These are phyloP conservation scores for Lasioglossum marginatum DNA, from an alignment of 2,888 invertebrate species.

Conservation along the genomic window DNA sequence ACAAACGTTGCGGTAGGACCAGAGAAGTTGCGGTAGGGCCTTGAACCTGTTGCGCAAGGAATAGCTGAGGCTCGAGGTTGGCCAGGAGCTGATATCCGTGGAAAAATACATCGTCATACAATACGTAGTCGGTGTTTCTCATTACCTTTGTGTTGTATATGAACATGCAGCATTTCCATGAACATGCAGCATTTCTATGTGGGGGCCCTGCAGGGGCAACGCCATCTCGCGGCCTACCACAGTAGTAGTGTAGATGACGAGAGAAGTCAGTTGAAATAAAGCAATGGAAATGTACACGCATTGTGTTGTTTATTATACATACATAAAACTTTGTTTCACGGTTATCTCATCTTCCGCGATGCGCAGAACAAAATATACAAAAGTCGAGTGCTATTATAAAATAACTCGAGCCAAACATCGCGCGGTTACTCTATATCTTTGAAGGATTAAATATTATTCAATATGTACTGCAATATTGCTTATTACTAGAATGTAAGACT, in stretches of 20 bases:
- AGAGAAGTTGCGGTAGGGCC: slow-evolving; percentile 74
- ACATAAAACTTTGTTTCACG: background rate
- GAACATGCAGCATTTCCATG: too few species aligned
- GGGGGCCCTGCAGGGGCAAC: too few species aligned
- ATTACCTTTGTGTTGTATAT: too few species aligned
- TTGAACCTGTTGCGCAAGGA: slow-evolving; percentile 74
- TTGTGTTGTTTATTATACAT: too few species aligned
- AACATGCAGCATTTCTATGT: too few species aligned
- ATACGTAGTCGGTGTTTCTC: background rate
- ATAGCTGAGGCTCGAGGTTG: slow-evolving; percentile 28
- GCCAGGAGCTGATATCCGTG: background rate
- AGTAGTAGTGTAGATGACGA: too few species aligned
- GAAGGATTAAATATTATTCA: too few species aligned
- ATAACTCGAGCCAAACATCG: too few species aligned
- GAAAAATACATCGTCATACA: background rate
- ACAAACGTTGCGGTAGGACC: slow-evolving; percentile 71
- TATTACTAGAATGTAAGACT: background rate
- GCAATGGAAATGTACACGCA: too few species aligned
- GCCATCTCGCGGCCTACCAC: too few species aligned
- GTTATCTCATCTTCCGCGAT: background rate
- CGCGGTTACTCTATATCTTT: background rate
- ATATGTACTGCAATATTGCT: background rate
- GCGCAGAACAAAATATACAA: background rate
- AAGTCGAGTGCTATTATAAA: background rate
- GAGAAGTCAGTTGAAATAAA: too few species aligned